Base-by-base conservation (phyloP, 2,113 vertebrate species). In the Bagarius yarrelli region DNA sequence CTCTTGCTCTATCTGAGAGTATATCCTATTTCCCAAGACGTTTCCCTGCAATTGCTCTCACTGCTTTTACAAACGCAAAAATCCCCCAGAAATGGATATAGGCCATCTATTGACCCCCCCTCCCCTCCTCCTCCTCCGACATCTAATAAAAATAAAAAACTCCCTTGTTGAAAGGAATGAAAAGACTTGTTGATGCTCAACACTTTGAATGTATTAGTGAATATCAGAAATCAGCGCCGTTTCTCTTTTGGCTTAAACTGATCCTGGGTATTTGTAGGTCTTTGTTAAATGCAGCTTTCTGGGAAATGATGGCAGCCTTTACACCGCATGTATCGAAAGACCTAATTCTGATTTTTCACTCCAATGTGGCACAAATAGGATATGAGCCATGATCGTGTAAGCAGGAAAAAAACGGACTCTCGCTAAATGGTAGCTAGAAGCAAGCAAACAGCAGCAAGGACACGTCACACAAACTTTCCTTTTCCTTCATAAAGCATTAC, bases 21-120 rank as follows among this genome's bases (percentile, higher is more conserved):
- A 80, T 80, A 69, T 53, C 67, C 70, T 85, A 85, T 83, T 85
- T 84, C 86, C 84, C 80, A 55, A 76, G 82, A 85, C 75, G 57
- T 81, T 84, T 79, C 67, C 50, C 56, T 76, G 76, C 81, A 69
- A 74, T 87, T 87, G 80, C 78, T 83, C 74, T 82, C 50, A 78
- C 60, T 61, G 47, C 79, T 85, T 85, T 79, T 85, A 82, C 80
- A 55, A 79, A 79, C n/a, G 36, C 79, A 64, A 67, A n/a, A 77
- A 55, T 67, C 73, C 40, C 81, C 78, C 50, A 80, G 73, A 83
- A 78, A 79, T 73, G 53, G 56, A 83, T 85, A 84, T 60, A 75
- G 56, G 76, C 76, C 75, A 72, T 80, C 74, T 32, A 56, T 83
- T 81, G 61, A 27, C 52, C 23, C 79, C n/a, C 34, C 34, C 73